Base-by-base conservation (phyloP, 2,888 invertebrate genomes). In the Brenthis hecate region DNA sequence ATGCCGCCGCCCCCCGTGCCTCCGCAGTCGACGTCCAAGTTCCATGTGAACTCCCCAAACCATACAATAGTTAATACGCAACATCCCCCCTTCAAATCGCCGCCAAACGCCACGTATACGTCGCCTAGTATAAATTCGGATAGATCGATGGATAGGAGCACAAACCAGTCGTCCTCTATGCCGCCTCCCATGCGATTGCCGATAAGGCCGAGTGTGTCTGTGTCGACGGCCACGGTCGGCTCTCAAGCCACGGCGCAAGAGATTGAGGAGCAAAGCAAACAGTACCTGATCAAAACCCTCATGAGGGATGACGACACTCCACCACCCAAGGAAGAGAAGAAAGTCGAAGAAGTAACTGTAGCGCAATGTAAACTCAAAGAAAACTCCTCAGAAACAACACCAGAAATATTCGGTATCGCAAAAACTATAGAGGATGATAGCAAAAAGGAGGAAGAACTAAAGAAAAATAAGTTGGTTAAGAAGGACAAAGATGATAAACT, bases 281-380 rank as follows among this genome's bases (percentile, higher is more conserved):
- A 96, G 89, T 97, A 96, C 93, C 95, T 98, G 56, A 97, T 98
- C 77, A 98, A 98, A 92, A 98, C 98, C 0, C 93, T 98, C 72
- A 98, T 98, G 74, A 97, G 97, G 54, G 96, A 97, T 81, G 93
- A 98, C 80, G 98, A 98, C 80, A 95, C 96, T 3, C 96, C 96
- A 88, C 95, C 96, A 43, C 78, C 95, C 85, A 76, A 93, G 83
- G 75, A 94, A 83, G 94, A 94, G 64, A 93, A 93, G 71, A 94
- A 94, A 76, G 90, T 88, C 4, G 93, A 94, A 56, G 94, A 94
- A 73, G 80, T 94, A 14, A 94, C 94, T 0, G 88, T 89, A 50
- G 90, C 88, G 1, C 90, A 87, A 76, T 85, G 86, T 74, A 87
- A 88, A 76, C 76, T 89, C 11, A 81, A 82, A 69, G 88, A 88